Conservation (phyloP, 2,797 vertebrate species). For the Pseudopleuronectes americanus region DNA sequence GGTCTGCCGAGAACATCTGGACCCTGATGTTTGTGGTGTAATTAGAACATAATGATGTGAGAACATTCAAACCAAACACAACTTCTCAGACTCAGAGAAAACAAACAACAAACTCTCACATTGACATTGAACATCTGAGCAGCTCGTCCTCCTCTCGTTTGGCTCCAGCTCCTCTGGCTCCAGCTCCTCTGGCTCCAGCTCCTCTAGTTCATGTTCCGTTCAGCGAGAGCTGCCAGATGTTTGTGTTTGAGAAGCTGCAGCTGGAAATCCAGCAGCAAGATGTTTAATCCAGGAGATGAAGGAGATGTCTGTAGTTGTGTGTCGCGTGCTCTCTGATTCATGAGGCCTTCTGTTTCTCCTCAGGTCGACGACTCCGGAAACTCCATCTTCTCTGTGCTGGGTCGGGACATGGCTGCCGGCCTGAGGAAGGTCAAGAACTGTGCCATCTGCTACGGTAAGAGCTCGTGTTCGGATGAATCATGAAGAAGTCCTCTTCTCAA, state of each 20-base stretch:
- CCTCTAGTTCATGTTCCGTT: background rate
- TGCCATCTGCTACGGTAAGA: conserved; percentile 87
- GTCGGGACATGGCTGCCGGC: conserved; percentile 66
- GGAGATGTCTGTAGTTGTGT: too few species aligned
- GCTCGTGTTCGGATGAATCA: background rate
- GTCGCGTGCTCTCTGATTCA: background rate
- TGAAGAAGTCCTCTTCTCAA: too few species aligned
- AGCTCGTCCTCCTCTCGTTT: background rate
- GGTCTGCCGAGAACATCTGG: too few species aligned
- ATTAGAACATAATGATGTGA: too few species aligned
- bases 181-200: too few species aligned
- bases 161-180: background rate
- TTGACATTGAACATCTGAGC: background rate
- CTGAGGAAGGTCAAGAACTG: conserved; percentile 75
- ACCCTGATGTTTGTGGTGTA: too few species aligned
- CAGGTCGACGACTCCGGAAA: conserved; percentile 83
- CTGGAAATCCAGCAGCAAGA: background rate
- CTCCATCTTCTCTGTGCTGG: conserved; percentile 80
- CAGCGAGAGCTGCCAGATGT: background rate
- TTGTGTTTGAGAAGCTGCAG: background rate
- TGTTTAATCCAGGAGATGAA: background rate
- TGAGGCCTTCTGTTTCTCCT: conserved; percentile 6
- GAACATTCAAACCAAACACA: too few species aligned
- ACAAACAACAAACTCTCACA: too few species aligned
- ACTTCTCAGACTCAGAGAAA: too few species aligned